A percentile compares a stretch with the other conserved stretches of the same genome.
Evolutionary conservation across 2,888 invertebrate species (phyloP).

Genomic region (Trichopria drosophilae): DNA sequence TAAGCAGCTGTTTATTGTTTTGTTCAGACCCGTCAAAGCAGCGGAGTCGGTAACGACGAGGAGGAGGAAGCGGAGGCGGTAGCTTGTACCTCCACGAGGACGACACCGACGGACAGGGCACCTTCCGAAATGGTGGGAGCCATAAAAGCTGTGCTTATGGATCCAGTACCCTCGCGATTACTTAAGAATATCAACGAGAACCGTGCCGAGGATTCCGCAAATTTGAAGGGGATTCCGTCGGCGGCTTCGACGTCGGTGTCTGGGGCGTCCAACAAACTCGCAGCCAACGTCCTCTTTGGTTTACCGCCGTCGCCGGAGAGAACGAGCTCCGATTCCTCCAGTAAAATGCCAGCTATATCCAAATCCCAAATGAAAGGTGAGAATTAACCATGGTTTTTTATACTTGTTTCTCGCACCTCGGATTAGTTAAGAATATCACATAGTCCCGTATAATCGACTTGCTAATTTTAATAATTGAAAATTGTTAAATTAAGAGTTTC

Average conservation of each 20-base stretch:
- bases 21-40: slow-evolving; percentile 53
- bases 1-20: background rate
- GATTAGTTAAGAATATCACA: no score
- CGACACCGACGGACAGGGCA: slow-evolving; percentile 30
- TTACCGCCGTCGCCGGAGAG: slow-evolving; percentile 48
- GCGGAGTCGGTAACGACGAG: slow-evolving; percentile 46
- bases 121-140: slow-evolving; percentile 28
- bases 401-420: no score
- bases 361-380: slow-evolving; percentile 86
- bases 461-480: no score
- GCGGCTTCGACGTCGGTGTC: slow-evolving; percentile 38
- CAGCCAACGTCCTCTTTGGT: slow-evolving; percentile 45
- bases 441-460: no score
- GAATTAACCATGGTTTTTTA: no score
- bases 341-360: slow-evolving; percentile 61
- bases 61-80: slow-evolving; percentile 42
- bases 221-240: slow-evolving; percentile 28
- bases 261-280: slow-evolving; percentile 34
- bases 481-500: no score
- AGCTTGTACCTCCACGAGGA: slow-evolving; percentile 42
- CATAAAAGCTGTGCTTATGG: slow-evolving; percentile 29
- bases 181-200: slow-evolving; percentile 21
- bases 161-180: slow-evolving; percentile 24
- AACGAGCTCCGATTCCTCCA: slow-evolving; percentile 30
- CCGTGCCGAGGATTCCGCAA: slow-evolving; percentile 17